Evolutionary conservation across 2,888 invertebrate genomes (phyloP).

Genomic region (Melinaea menophilus): DNA sequence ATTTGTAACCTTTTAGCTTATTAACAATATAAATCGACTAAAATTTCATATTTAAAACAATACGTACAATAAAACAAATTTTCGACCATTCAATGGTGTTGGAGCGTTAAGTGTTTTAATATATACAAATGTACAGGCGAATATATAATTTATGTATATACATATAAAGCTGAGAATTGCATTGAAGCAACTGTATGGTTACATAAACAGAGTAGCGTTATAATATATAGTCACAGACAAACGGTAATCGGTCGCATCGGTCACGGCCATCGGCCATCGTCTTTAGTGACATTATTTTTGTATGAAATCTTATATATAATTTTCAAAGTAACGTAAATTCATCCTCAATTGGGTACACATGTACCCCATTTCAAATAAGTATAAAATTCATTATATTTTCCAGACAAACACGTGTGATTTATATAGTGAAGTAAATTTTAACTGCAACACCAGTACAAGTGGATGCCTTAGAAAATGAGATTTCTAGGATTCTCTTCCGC

Average conservation of each 20-base stretch:
- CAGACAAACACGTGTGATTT: background rate
- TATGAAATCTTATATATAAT: background rate
- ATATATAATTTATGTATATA: conserved; percentile 32
- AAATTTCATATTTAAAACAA: too few species aligned
- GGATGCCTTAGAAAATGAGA: conserved; percentile 28
- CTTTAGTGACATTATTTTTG: conserved; percentile 18
- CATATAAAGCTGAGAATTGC: conserved; percentile 26
- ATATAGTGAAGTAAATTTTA: background rate
- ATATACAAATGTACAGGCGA: background rate
- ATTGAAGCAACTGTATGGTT: conserved; percentile 7
- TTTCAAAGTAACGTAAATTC: too few species aligned
- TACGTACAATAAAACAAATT: too few species aligned
- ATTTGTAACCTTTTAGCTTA: too few species aligned
- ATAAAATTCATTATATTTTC: background rate
- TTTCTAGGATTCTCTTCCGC: conserved; percentile 16
- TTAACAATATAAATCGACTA: too few species aligned
- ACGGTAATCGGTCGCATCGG: conserved; percentile 57
- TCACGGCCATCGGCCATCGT: conserved; percentile 44
- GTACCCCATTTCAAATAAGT: too few species aligned
- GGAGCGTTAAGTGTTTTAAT: too few species aligned
- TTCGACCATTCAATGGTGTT: too few species aligned
- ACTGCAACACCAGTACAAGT: conserved; percentile 7
- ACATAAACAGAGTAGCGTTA: conserved; percentile 14
- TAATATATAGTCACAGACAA: conserved; percentile 53
- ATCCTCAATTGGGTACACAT: too few species aligned